Evolutionary conservation across 1,140 invertebrate genomes (phyloP), one percentile per base, ranked within the genome.

Genomic region (Thaumetopoea pityocampa): DNA sequence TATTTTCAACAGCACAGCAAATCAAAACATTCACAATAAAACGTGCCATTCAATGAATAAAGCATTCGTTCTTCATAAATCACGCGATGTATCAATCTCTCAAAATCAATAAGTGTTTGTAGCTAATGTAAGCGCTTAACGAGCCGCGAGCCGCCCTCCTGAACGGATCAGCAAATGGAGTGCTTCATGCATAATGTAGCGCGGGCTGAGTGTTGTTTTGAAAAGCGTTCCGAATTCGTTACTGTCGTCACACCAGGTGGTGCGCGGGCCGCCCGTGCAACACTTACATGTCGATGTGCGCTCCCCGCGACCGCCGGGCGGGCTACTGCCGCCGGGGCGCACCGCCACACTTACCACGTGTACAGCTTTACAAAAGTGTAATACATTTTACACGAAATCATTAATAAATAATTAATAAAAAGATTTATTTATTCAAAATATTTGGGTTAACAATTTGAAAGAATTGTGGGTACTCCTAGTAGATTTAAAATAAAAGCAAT

Each of bases 121-220:
- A 77, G 68, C 72, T 80, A 77, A 80, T 80, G 76, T 83, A 77
- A 70, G 76, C 76, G 74, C 73, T 80, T 80, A 80, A 80, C 79
- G 76, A 80, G 74, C 72, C 76, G 73, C 73, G 76, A 76, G 67
- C 67, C 67, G 67, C 66, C 67, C 67, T 78, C 65, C 61, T 79
- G 79, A 83, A 76, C 79, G 76, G 79, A 81, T 83, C 74, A 79
- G 67, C 74, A 79, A 79, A 81, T 83, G 79, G 76, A 83, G 79
- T 81, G 76, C 70, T 77, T 81, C 79, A 83, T 83, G 74, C 79
- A 83, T 83, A 81, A 83, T 83, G 79, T 83, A 83, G 66, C 65
- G 56, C 60, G 52, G 53, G 49, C 70, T 76, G 73, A 81, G 72
- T 79, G 79, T 80, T 83, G 79, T 83, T 83, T 79, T 76, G 72